Evolutionary conservation across 2,113 vertebrate genomes (phyloP).

Genomic region (Capreolus pygargus): DNA sequence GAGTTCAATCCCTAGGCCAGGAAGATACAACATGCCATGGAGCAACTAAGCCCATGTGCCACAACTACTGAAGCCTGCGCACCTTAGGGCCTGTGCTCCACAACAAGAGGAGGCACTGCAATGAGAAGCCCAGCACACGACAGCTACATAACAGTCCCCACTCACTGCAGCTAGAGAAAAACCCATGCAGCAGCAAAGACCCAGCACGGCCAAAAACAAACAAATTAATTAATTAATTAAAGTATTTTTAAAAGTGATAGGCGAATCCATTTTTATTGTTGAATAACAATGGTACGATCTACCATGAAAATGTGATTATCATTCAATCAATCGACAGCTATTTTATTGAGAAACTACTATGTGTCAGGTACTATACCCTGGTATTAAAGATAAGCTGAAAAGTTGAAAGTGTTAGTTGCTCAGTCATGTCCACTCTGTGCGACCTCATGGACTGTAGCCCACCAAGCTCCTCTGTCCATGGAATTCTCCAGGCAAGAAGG

Average conservation of each 20-base stretch:
- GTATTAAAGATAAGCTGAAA: not conserved
- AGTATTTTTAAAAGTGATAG: not conserved
- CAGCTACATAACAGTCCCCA: not conserved
- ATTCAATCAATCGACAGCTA: not conserved
- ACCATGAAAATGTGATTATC: not conserved
- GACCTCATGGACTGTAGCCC: not conserved
- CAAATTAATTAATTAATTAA: too few relatives aligned
- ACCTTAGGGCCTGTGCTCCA: not conserved
- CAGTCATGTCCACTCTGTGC: not conserved
- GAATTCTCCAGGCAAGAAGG: not conserved
- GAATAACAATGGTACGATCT: not conserved
- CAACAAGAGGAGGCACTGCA: not conserved
- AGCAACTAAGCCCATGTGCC: not conserved
- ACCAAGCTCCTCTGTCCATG: not conserved
- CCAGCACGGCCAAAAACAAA: not conserved
- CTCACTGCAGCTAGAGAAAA: not conserved
- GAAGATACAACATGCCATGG: not conserved
- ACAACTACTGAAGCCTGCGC: rapidly evolving
- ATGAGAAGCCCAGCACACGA: not conserved
- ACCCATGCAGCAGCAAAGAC: not conserved
- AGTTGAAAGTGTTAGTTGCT: not conserved
- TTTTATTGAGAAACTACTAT: not conserved
- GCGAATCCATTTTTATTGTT: not conserved
- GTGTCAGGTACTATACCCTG: not conserved
- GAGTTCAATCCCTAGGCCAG: not conserved